Evolutionary conservation across 1,140 invertebrate genomes (phyloP), one percentile per base, ranked within the genome.

Genomic region (Drosophila dunni): DNA sequence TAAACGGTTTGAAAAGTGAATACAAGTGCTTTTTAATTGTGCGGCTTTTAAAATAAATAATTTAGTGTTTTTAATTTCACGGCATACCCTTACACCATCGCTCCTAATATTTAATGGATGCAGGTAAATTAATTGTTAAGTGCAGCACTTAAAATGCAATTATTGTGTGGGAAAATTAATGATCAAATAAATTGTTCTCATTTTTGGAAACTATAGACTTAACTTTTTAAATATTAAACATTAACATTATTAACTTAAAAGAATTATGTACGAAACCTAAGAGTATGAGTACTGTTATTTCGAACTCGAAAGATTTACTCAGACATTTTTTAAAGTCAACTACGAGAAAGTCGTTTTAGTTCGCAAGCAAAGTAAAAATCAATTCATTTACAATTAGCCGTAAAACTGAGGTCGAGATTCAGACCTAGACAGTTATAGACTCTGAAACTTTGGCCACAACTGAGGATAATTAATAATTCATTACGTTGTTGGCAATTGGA

Each of bases 391-490:
- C 11, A 42, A 42, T 13, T 7, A 13, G 13, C 11, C 40, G 11
- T 13, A 24, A 60, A 60, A 60, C 60, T 53, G 40, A 50, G 46
- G 34, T 7, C 11, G 40, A 13, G 40, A 7, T 13, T 6, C 5
- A 42, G 40, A 42, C 40, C 4, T 11, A 13, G 40, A 13, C 36
- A 38, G 36, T 38, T n/a, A 42, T 11, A 42, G 40, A 42, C 40
- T 42, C 3, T 5, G n/a, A 29, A 29, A 29, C 3, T 29, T 29
- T 29, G n/a, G 11, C 11, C 13, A 5, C 40, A 3, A 42, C n/a
- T n/a, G 40, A 13, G 40, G 40, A 42, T 42, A 75, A 81, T 85
- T 85, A 85, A 85, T 85, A 85, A 85, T 85, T 85, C 78, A 85
- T 85, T 85, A 75, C 74, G 67, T 69, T 81, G 70, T 29, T 60